Evolutionary conservation across 2,888 invertebrate genomes (phyloP).

Genomic region (Callosobruchus maculatus): DNA sequence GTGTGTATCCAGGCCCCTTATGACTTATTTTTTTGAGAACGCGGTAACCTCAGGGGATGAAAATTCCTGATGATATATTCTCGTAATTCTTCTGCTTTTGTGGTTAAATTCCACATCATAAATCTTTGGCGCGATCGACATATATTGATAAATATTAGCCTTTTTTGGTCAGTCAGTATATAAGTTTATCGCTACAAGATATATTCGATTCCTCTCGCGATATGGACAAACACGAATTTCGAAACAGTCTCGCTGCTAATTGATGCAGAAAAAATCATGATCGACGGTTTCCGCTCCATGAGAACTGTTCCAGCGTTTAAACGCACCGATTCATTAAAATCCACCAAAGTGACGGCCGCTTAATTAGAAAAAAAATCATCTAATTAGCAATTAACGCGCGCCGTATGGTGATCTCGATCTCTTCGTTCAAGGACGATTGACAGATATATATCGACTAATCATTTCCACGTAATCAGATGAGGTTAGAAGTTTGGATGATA

Average conservation of each 20-base stretch:
- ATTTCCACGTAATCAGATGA: neutral
- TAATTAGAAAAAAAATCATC: neutral
- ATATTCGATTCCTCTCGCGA: neutral
- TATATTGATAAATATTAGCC: too few relatives aligned
- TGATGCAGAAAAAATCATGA: neutral
- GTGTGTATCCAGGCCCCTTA: too few relatives aligned
- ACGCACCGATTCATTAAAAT: neutral
- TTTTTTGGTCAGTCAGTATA: too few relatives aligned
- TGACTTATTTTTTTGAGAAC: too few relatives aligned
- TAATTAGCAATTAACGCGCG: neutral
- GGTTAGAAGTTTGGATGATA: neutral
- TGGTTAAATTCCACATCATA: too few relatives aligned
- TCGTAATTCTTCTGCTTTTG: too few relatives aligned
- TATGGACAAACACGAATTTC: neutral
- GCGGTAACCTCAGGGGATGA: too few relatives aligned
- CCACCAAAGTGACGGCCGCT: neutral
- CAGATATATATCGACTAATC: neutral
- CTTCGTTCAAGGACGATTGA: neutral
- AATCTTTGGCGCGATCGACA: too few relatives aligned
- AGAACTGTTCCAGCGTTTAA: neutral
- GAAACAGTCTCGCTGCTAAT: neutral
- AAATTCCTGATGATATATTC: too few relatives aligned
- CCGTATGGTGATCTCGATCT: neutral
- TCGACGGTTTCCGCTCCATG: neutral
- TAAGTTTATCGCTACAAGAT: neutral